Base-by-base conservation (phyloP, 1,140 invertebrate species). In the Drosophila saltans region DNA sequence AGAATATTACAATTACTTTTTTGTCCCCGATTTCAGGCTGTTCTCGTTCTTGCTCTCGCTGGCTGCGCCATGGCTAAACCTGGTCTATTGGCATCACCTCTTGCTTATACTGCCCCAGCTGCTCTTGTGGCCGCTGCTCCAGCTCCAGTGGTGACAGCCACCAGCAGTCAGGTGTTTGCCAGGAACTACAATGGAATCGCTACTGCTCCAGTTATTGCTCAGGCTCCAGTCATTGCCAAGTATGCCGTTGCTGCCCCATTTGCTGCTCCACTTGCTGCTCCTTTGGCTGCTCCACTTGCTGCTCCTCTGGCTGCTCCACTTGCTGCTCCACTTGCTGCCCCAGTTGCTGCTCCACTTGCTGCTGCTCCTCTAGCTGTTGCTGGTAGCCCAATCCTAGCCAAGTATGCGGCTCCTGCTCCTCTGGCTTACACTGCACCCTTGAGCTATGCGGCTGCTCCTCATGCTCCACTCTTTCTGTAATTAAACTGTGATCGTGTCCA, bases 151-250 rank as follows among this genome's bases (percentile, higher is more conserved):
- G 67, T 92, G 33, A 92, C 93, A 30, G 92, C 93, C 16, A 85
- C 82, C 16, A 93, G 93, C 66, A 93, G 92, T 28, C 93, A 93
- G 75, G 91, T 91, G 55, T 72, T 93, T 61, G 91, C 92, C 56
- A 91, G 92, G 48, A 93, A 93, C 70, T 92, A 77, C 60, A 93
- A 93, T 81, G 92, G 92, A 30, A 90, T 91, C 56, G 85, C 91
- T 10, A 52, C 78, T 21, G 83, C 86, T 10, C 81, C 72, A 24
- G 55, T 85, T 11, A 78, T 90, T 62, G 84, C 91, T 24, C 72
- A 81, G 59, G 83, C 81, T 45, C 45, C 45, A 26, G 45, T 52
- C 0, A 52, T 52, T 10, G 45, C 45, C 45, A 52, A 52, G 8
- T 52, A 52, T 5, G 45, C 45, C 24, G 45, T 52, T 26, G 8